These are phyloP conservation scores for Forbesichthys papilliferus DNA, from an alignment of 2,113 vertebrate genomes.

Conservation along the genomic window DNA sequence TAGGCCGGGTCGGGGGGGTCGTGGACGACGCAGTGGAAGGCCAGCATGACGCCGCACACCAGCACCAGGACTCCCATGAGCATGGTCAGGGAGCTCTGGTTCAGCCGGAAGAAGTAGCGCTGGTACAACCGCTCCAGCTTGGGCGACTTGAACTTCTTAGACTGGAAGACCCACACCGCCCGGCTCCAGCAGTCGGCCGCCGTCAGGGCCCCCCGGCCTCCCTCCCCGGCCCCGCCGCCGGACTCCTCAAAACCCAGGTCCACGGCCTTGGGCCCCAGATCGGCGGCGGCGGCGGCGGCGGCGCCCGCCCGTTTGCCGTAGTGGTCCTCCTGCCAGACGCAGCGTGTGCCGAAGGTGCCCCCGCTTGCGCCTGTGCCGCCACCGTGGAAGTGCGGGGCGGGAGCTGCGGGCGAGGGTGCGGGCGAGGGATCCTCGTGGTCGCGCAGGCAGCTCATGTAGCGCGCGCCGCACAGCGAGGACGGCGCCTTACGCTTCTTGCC, in stretches of 20 bases:
- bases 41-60: constrained; percentile 86
- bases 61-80: constrained; percentile 92
- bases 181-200: constrained; percentile 77
- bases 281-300: constrained; percentile 30
- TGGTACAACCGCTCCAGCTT: constrained; percentile 97
- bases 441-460: constrained; percentile 94
- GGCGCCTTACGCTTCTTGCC: constrained; percentile 85
- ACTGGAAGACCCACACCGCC: constrained; percentile 85
- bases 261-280: constrained; percentile 81
- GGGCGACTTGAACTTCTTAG: constrained; percentile 92
- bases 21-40: constrained; percentile 84
- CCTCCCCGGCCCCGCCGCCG: constrained; percentile 58
- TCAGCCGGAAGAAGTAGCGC: constrained; percentile 97
- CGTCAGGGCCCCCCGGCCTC: constrained; percentile 34
- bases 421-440: constrained; percentile 81
- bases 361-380: constrained; percentile 59
- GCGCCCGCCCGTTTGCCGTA: constrained; percentile 81
- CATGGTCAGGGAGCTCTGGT: constrained; percentile 97
- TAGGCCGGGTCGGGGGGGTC: constrained; percentile 68
- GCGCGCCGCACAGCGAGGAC: constrained; percentile 83
- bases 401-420: constrained; percentile 51
- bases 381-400: constrained; percentile 65
- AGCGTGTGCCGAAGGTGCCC: constrained; percentile 75
- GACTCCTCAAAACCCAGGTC: constrained; percentile 84
- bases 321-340: constrained; percentile 94